These are phyloP conservation scores for Epinephelus lanceolatus DNA, from an alignment of 2,113 vertebrate species.

Conservation along the genomic window DNA sequence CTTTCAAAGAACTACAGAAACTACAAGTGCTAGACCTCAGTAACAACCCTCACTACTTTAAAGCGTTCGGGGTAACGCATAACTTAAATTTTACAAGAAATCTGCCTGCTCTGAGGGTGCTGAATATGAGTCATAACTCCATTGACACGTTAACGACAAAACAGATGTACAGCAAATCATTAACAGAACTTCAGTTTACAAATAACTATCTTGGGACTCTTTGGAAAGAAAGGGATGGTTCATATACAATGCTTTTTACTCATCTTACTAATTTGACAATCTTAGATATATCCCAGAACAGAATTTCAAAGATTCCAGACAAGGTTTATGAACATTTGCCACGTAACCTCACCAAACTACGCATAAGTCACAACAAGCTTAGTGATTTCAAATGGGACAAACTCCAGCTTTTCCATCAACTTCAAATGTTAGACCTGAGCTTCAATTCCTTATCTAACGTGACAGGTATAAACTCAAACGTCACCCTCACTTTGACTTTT, in stretches of 20 bases:
- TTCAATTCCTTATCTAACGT: constrained; percentile 79
- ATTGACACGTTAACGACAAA: constrained; percentile 87
- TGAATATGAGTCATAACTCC: constrained; percentile 81
- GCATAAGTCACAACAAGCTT: constrained; percentile 74
- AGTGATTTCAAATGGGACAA: constrained; percentile 76
- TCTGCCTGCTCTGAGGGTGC: constrained; percentile 75
- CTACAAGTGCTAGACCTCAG: constrained; percentile 85
- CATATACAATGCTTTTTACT: constrained; percentile 78
- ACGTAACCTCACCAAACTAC: constrained; percentile 68
- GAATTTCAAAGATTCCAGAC: constrained; percentile 62
- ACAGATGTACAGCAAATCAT: constrained; percentile 77
- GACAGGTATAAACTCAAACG: constrained; percentile 53
- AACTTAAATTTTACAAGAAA: constrained; percentile 84
- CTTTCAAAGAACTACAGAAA: constrained; percentile 77
- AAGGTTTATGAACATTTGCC: constrained; percentile 77
- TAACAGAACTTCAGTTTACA: constrained; percentile 84
- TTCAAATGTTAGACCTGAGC: constrained; percentile 80
- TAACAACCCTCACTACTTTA: constrained; percentile 87
- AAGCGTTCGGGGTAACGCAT: constrained; percentile 81
- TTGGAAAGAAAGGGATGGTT: constrained; percentile 77
- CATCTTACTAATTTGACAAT: constrained; percentile 77
- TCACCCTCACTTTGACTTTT: constrained; percentile 71
- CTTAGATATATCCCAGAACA: constrained; percentile 85
- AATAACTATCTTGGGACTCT: constrained; percentile 81
- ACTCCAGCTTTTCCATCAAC: constrained; percentile 61